A percentile compares a stretch with the other conserved stretches of the same genome.
Conservation (phyloP, 2,888 invertebrate genomes). For the Erebia epiphron region DNA sequence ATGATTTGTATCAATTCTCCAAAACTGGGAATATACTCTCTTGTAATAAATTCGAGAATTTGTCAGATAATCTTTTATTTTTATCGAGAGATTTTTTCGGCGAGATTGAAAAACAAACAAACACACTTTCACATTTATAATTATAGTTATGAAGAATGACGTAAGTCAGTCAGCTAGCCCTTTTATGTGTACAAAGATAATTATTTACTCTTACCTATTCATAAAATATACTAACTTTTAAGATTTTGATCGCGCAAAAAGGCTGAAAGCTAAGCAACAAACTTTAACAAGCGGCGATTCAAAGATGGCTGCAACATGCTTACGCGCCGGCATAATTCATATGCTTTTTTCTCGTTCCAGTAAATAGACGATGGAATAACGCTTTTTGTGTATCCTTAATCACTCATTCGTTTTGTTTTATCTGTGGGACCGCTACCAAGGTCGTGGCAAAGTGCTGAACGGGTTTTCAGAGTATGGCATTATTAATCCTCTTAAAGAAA, state of each 20-base stretch:
- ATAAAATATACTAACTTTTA: background rate
- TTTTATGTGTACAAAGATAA: background rate
- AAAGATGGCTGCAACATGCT: slow-evolving; percentile 38
- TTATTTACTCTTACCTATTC: background rate
- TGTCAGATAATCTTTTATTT: too few species aligned
- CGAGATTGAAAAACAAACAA: too few species aligned
- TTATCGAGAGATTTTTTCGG: too few species aligned
- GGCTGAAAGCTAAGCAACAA: background rate
- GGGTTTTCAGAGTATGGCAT: slow-evolving; percentile 10
- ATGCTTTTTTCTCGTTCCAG: slow-evolving; percentile 31
- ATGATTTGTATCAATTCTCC: too few species aligned
- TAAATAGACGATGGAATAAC: slow-evolving; percentile 35
- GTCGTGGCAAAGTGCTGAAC: slow-evolving; percentile 14
- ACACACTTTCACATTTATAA: too few species aligned
- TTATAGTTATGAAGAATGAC: too few species aligned
- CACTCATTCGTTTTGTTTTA: slow-evolving; percentile 28
- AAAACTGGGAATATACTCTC: too few species aligned
- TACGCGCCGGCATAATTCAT: slow-evolving; percentile 38
- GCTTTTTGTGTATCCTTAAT: slow-evolving; percentile 40
- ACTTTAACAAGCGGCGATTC: slow-evolving; percentile 27
- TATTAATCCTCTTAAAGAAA: slow-evolving; percentile 8
- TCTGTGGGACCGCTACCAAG: slow-evolving; percentile 23
- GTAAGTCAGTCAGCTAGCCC: too few species aligned
- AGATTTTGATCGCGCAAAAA: background rate
- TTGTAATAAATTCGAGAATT: too few species aligned